Base-by-base conservation (phyloP, 2,888 invertebrate genomes). In the Drosophila maculinotata region DNA sequence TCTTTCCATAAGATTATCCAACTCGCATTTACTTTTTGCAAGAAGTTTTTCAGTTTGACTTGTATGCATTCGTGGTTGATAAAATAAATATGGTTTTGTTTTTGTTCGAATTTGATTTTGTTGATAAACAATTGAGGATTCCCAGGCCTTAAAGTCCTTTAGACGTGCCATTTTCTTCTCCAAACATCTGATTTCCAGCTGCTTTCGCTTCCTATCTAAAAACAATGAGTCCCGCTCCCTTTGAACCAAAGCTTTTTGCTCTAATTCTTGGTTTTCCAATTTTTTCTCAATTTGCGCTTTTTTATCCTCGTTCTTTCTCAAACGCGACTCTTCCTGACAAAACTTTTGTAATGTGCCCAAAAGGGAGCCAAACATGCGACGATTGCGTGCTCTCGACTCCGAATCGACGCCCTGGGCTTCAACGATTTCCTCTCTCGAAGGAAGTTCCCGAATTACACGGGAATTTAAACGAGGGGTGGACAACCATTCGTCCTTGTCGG, bases 301-400 rank as follows among this genome's bases (percentile, higher is more conserved):
- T 90, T 96, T 97, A 57, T 96, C 95, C 89, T 96, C 97, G 93
- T 96, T 97, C 82, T 96, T 95, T 91, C 97, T 97, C 73, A 97
- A 92, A 54, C 95, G 95, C 57, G 97, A 97, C 92, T 98, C 98
- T 89, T 99, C 98, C 89, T 97, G 97, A 86, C 97, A 96, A 91
- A 99, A 99, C 91, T 97, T 97, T 90, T 98, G 97, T 78, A 99
- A 92, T 10, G 99, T 99, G 3, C 99, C 99, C 52, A 99, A 92
- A 38, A 99, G 92, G 15, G 98, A 96, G 7, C 99, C 98, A 92
- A 99, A 99, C 95, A 99, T 99, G 58, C 99, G 94, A 69, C 96
- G 94, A 92, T 99, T 99, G 74, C 99, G 93, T 20, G 94, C 95
- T 64, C 94, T 93, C 14, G 95, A 96, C 87, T 95, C 95, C 73